Evolutionary conservation across 2,888 invertebrate genomes (phyloP).

Genomic region (Heliothis peltigera): DNA sequence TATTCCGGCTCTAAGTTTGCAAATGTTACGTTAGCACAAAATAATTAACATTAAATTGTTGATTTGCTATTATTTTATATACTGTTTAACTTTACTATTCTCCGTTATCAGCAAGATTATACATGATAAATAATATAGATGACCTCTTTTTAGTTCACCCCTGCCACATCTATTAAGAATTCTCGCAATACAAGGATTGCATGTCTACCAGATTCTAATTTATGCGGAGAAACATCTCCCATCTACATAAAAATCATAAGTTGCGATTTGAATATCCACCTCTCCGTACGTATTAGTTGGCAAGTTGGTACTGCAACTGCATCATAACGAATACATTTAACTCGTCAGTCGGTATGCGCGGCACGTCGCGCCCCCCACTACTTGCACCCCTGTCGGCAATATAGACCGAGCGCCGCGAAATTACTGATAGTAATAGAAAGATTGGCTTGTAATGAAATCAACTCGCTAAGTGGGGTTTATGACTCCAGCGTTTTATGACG

Average conservation of each 20-base stretch:
- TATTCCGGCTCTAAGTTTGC: too few relatives aligned
- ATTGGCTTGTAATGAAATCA: constrained; percentile 47
- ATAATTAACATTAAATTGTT: too few relatives aligned
- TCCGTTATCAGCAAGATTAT: too few relatives aligned
- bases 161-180: neutral
- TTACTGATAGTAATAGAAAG: constrained; percentile 47
- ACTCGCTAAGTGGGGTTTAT: constrained; percentile 14
- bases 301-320: constrained; percentile 40
- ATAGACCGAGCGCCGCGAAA: constrained; percentile 26
- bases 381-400: constrained; percentile 20
- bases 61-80: too few relatives aligned
- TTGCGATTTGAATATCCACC: constrained; percentile 12
- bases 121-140: too few relatives aligned
- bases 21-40: too few relatives aligned
- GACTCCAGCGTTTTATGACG: constrained; percentile 14
- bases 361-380: constrained; percentile 34
- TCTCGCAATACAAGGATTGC: neutral
- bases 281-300: constrained; percentile 42
- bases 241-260: constrained; percentile 25
- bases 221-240: neutral
- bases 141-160: neutral
- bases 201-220: neutral
- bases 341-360: constrained; percentile 35
- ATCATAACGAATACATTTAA: constrained; percentile 53
- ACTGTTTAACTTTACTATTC: too few relatives aligned